phyloP scores from a whole-genome alignment of 2,113 vertebrate species.

The Serinus canaria region DNA sequence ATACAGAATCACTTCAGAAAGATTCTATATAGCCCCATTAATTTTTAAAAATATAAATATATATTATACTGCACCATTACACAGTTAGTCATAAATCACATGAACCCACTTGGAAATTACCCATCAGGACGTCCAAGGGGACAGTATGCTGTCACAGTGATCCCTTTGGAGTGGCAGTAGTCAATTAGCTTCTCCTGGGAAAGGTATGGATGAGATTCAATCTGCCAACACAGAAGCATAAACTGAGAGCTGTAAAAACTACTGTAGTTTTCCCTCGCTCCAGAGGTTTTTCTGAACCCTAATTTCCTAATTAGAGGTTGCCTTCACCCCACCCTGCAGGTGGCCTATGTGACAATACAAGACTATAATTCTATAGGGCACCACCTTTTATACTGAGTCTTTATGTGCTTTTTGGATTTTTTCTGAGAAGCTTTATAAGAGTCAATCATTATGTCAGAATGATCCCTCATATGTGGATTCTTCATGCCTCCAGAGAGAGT shows the following conservation, averaged over 20 bases:
- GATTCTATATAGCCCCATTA: not conserved
- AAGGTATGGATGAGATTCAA: constrained; percentile 92
- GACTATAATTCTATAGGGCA: not conserved
- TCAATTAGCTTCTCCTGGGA: constrained; percentile 87
- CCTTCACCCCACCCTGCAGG: not conserved
- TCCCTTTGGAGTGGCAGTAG: constrained; percentile 88
- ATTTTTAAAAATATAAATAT: not conserved
- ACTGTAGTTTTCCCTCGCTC: not conserved
- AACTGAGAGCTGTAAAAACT: not conserved
- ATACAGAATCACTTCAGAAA: not conserved
- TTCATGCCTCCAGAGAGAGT: not conserved
- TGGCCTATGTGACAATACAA: not conserved
- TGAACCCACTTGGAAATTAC: constrained; percentile 57
- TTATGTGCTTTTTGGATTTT: not conserved
- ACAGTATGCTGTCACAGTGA: constrained; percentile 90
- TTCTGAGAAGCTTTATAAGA: not conserved
- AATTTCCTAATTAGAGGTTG: not conserved
- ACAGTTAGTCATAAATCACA: not conserved
- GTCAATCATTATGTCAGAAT: not conserved
- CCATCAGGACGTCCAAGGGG: constrained; percentile 93
- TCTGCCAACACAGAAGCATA: constrained; percentile 66
- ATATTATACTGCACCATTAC: not conserved
- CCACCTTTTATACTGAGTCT: not conserved
- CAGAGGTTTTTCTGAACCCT: not conserved
- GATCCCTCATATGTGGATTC: not conserved